Evolutionary conservation across 1,140 invertebrate species (phyloP).

Genomic region (Philopotamus ludificatus): DNA sequence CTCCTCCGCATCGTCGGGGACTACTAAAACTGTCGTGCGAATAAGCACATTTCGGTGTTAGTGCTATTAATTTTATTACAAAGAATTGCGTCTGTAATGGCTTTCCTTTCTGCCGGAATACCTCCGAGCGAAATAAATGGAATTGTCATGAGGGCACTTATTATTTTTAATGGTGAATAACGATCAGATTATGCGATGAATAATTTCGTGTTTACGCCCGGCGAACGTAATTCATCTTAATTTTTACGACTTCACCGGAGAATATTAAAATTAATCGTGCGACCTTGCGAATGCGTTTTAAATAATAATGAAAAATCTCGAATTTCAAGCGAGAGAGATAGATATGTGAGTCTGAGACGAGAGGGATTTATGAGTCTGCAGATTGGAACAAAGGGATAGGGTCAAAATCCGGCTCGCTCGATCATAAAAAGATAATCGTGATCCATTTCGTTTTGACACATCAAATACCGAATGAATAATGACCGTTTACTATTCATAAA

Average conservation of each 20-base stretch:
- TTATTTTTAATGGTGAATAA: not conserved
- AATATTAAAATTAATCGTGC: no score
- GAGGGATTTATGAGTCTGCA: not conserved
- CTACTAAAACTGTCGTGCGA: slow-evolving; percentile 10
- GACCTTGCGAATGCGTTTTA: no score
- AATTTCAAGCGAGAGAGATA: no score
- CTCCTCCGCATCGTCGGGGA: not conserved
- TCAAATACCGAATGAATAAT: not conserved
- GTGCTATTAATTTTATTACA: slow-evolving; percentile 11
- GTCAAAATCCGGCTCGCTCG: not conserved
- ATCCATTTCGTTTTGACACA: not conserved
- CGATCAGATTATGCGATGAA: not conserved
- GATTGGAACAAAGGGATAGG: not conserved
- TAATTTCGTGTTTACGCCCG: not conserved
- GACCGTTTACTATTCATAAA: not conserved
- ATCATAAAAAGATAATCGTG: not conserved
- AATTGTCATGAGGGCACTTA: not conserved
- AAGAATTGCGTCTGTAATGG: slow-evolving; percentile 1
- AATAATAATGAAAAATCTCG: no score
- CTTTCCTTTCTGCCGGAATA: not conserved
- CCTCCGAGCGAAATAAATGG: not conserved
- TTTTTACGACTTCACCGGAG: no score
- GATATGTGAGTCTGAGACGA: not conserved
- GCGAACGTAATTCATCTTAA: no score
- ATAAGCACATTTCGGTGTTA: slow-evolving; percentile 12